A percentile compares a stretch with the other conserved stretches of the same genome.
phyloP scores from a whole-genome alignment of 2,888 invertebrate genomes.

The Beris chalybata region DNA sequence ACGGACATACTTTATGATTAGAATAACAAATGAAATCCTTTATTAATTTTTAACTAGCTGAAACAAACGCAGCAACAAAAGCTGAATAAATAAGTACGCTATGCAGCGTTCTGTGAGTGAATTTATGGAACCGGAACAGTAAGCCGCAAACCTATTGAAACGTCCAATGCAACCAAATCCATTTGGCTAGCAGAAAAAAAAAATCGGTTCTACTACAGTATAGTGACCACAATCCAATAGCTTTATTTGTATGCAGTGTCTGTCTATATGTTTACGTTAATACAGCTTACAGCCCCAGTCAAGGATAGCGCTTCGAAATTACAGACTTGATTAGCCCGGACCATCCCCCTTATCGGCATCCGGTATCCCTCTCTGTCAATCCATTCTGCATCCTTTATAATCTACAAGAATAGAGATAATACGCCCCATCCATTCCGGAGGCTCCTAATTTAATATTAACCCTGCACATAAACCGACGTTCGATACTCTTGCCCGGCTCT shows the following conservation, averaged over 20 bases:
- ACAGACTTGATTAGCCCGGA: constrained; percentile 2
- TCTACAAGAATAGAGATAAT: constrained; percentile 8
- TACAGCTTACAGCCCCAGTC: background rate
- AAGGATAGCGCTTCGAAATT: background rate
- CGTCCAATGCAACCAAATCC: constrained; percentile 9
- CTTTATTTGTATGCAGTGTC: background rate
- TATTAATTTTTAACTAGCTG: no score
- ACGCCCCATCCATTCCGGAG: constrained; percentile 1
- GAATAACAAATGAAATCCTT: no score
- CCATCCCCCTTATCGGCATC: background rate
- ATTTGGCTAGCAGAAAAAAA: constrained; percentile 2
- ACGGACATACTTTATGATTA: no score
- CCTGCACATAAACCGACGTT: background rate
- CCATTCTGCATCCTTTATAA: constrained; percentile 1
- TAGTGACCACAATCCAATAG: constrained; percentile 16
- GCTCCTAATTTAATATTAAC: constrained; percentile 17
- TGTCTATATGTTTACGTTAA: background rate
- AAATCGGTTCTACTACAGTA: background rate
- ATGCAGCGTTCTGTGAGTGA: no score
- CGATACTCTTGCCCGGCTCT: no score
- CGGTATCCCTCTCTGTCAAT: background rate
- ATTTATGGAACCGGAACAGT: background rate
- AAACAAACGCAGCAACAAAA: no score
- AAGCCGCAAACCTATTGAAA: constrained; percentile 17
- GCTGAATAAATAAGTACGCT: no score